Percentiles rank a stretch among this genome's conserved stretches.
Evolutionary conservation across 2,888 invertebrate genomes (phyloP).

Genomic region (Scrobipalpa costella): DNA sequence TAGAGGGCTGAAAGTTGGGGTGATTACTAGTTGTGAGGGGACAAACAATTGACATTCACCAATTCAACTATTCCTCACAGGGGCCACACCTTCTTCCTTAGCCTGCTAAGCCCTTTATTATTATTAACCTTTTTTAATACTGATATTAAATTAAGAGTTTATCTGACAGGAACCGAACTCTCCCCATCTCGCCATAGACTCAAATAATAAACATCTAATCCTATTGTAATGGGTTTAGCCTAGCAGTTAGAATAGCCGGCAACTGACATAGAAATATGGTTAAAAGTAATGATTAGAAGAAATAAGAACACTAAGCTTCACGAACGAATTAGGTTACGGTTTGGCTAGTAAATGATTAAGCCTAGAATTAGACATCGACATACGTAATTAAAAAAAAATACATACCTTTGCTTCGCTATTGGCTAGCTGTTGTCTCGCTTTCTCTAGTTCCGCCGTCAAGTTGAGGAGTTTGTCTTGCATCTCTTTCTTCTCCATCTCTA

Average conservation of each 20-base stretch:
- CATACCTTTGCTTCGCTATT: slow-evolving; percentile 86
- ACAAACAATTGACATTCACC: too few relatives aligned
- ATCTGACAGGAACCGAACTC: too few relatives aligned
- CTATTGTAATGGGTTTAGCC: background rate
- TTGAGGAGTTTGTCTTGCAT: slow-evolving; percentile 83
- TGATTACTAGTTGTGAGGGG: too few relatives aligned
- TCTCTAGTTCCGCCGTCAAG: slow-evolving; percentile 84
- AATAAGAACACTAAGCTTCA: background rate
- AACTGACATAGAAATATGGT: background rate
- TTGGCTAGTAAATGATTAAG: background rate
- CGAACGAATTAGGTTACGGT: background rate
- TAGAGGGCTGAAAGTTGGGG: too few relatives aligned
- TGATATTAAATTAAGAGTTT: too few relatives aligned
- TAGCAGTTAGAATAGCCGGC: background rate
- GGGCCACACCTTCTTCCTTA: too few relatives aligned
- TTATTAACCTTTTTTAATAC: too few relatives aligned
- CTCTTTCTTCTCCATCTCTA: slow-evolving; percentile 85
- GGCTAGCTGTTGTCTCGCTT: slow-evolving; percentile 83
- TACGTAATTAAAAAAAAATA: slow-evolving; percentile 11
- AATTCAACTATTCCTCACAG: too few relatives aligned
- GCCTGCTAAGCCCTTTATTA: too few relatives aligned
- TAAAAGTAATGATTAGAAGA: background rate
- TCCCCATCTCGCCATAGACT: background rate
- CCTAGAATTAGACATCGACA: too few relatives aligned
- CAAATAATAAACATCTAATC: background rate